Percentiles rank a stretch among this genome's conserved stretches.
These are phyloP conservation scores for Marronus borbonicus DNA, from an alignment of 2,888 invertebrate species.

Conservation along the genomic window DNA sequence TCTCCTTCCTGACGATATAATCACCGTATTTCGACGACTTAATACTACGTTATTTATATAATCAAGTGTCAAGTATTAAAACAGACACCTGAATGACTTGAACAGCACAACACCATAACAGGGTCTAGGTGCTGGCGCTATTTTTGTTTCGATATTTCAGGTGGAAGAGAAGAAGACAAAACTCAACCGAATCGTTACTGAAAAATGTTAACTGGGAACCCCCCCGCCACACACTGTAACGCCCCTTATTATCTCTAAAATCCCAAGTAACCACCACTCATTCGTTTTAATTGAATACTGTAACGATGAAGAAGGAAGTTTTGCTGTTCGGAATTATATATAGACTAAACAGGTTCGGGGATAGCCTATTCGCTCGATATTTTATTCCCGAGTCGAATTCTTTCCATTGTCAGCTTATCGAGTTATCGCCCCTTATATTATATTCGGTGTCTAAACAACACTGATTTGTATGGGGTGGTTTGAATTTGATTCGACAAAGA, in stretches of 20 bases:
- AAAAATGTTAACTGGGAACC: constrained; percentile 65
- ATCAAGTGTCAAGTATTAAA: constrained; percentile 64
- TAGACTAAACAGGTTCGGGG: constrained; percentile 38
- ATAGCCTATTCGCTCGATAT: constrained; percentile 56
- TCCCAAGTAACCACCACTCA: constrained; percentile 67
- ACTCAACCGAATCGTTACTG: constrained; percentile 60
- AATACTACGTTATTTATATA: constrained; percentile 65
- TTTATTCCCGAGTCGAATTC: constrained; percentile 60
- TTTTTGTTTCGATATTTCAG: constrained; percentile 61
- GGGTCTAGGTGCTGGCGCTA: constrained; percentile 50
- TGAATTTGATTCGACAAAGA: constrained; percentile 64
- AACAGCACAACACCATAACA: constrained; percentile 55
- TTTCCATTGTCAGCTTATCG: constrained; percentile 66
- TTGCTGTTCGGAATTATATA: constrained; percentile 53
- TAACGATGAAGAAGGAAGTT: constrained; percentile 58
- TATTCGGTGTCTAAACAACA: constrained; percentile 67
- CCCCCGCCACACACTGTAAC: constrained; percentile 52
- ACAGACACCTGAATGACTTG: constrained; percentile 63
- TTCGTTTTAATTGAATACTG: constrained; percentile 66
- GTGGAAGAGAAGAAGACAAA: constrained; percentile 54
- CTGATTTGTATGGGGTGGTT: constrained; percentile 64
- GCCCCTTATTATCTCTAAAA: constrained; percentile 66
- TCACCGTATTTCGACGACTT: constrained; percentile 60
- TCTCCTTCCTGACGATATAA: constrained; percentile 50
- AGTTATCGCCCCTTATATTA: constrained; percentile 68